Evolutionary conservation across 2,797 vertebrate species (phyloP).

Genomic region (Artibeus lituratus): DNA sequence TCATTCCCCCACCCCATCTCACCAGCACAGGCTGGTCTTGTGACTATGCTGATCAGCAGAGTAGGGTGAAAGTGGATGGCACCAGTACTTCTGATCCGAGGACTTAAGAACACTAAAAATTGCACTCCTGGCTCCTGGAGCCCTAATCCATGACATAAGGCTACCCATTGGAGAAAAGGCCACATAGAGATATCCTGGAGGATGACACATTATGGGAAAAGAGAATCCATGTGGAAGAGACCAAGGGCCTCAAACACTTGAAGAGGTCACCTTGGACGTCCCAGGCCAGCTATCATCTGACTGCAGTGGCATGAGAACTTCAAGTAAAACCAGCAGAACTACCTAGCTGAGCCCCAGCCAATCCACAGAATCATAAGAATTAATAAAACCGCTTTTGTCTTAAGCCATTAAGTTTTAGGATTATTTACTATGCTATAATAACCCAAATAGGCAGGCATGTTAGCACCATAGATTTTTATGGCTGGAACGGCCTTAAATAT

Average conservation of each 20-base stretch:
- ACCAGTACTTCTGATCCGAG: not conserved
- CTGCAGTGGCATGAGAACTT: not conserved
- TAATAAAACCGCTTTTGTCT: not conserved
- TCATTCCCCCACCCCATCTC: not conserved
- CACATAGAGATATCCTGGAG: not conserved
- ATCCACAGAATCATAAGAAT: constrained; percentile 12
- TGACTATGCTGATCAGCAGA: not conserved
- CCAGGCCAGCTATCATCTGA: not conserved
- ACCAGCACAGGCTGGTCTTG: not conserved
- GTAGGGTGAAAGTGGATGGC: not conserved
- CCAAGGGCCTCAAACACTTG: not conserved
- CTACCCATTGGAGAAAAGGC: not conserved
- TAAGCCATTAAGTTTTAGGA: constrained; percentile 14
- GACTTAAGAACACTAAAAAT: not conserved
- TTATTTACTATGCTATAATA: not conserved
- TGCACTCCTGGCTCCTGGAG: not conserved
- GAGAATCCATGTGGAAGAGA: not conserved
- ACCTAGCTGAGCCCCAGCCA: not conserved
- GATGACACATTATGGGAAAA: not conserved
- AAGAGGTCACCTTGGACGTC: not conserved
- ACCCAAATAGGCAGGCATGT: not conserved
- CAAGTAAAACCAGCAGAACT: not conserved
- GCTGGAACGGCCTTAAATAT: not conserved
- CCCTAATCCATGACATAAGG: not conserved
- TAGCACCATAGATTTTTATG: not conserved